These are phyloP conservation scores for Channa striata DNA, from an alignment of 2,797 vertebrate species.

Conservation along the genomic window DNA sequence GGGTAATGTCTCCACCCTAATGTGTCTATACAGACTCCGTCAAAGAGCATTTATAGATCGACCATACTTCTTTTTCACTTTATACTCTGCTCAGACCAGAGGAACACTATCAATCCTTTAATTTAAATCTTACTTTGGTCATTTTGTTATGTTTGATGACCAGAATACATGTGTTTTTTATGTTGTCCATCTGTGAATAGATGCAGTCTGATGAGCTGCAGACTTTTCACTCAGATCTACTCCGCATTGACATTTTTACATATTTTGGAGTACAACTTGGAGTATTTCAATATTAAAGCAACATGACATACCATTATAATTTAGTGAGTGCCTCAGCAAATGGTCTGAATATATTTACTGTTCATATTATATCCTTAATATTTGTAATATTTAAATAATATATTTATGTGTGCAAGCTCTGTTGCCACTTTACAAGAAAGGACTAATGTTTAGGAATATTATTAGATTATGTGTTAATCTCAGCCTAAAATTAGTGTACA, in stretches of 20 bases:
- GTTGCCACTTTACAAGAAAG: too few species aligned
- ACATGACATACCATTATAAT: too few species aligned
- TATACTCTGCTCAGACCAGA: conserved; percentile 4
- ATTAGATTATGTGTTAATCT: too few species aligned
- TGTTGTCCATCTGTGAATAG: not conserved
- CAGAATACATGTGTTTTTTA: not conserved
- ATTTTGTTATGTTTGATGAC: not conserved
- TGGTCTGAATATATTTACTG: too few species aligned
- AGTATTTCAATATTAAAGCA: too few species aligned
- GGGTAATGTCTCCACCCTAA: conserved; percentile 57
- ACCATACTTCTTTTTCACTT: conserved; percentile 32
- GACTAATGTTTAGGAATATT: too few species aligned
- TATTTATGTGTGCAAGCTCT: too few species aligned
- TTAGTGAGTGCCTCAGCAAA: too few species aligned
- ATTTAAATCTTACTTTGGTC: not conserved
- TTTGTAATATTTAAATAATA: too few species aligned
- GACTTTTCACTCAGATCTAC: not conserved
- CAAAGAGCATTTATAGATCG: conserved; percentile 29
- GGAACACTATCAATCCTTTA: not conserved
- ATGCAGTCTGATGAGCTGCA: not conserved
- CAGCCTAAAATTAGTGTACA: too few species aligned
- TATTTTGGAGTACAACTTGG: not conserved
- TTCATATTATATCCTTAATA: too few species aligned
- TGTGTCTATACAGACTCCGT: conserved; percentile 30
- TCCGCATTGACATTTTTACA: not conserved